Conservation (phyloP, 2,797 vertebrate species). For the Cyclopterus lumpus region DNA sequence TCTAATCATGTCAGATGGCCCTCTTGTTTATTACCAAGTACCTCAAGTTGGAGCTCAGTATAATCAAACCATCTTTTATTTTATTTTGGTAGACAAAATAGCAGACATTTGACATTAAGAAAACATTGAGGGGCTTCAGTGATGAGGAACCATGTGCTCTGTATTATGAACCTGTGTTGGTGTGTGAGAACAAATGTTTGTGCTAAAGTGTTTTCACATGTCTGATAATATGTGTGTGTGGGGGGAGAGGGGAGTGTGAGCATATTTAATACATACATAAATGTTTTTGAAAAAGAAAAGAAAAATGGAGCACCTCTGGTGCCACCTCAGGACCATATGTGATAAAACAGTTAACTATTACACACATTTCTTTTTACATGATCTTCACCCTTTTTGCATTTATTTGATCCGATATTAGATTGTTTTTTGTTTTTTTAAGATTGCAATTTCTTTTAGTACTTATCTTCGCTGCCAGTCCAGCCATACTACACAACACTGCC, state of each 20-base stretch:
- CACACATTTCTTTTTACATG: background rate
- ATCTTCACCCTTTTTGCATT: background rate
- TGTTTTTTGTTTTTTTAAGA: background rate
- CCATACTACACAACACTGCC: background rate
- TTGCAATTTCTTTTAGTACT: background rate
- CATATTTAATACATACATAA: background rate
- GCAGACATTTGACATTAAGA: background rate
- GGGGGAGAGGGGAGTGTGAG: background rate
- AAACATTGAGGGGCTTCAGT: background rate
- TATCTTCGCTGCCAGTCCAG: background rate
- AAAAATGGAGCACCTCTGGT: background rate
- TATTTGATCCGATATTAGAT: background rate
- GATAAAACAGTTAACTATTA: background rate
- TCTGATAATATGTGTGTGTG: background rate
- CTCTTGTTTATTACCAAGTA: background rate
- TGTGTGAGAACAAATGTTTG: background rate
- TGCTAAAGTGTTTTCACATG: background rate
- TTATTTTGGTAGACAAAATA: background rate
- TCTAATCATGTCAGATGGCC: constrained; percentile 62
- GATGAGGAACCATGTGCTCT: background rate
- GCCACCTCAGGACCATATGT: background rate
- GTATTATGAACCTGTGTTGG: background rate
- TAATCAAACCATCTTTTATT: background rate
- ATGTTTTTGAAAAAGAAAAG: background rate
- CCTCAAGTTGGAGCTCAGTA: background rate